These are phyloP conservation scores for Urophycis tenuis DNA, from an alignment of 2,797 vertebrate genomes.

Conservation along the genomic window DNA sequence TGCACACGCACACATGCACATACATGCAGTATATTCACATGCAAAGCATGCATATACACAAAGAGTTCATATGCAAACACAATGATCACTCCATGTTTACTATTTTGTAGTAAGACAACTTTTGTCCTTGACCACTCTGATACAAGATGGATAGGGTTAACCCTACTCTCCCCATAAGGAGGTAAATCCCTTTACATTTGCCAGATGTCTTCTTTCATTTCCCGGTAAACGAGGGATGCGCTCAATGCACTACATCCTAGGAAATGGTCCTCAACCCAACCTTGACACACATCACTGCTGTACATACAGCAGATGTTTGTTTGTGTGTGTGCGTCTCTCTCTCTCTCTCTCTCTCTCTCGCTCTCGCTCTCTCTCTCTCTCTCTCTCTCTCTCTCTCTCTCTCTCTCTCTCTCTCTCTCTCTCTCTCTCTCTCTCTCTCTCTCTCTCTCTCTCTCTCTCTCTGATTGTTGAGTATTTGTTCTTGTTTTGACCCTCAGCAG, in stretches of 20 bases:
- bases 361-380: background rate
- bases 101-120: slow-evolving; percentile 43
- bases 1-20: background rate
- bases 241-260: background rate
- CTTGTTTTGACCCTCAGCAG: background rate
- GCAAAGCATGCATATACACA: background rate
- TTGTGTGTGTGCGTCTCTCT: background rate
- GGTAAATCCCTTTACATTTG: slow-evolving; percentile 13
- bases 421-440: no score
- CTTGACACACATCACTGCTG: background rate
- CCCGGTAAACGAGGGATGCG: slow-evolving; percentile 23
- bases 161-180: background rate
- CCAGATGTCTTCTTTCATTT: slow-evolving; percentile 33
- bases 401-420: background rate
- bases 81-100: background rate
- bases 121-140: slow-evolving; percentile 33
- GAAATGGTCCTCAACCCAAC: slow-evolving; percentile 9
- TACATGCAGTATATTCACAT: slow-evolving; percentile 10
- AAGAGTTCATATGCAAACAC: background rate
- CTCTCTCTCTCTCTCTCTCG: background rate
- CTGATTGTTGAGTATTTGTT: background rate
- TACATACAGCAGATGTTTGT: background rate
- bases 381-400: background rate
- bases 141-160: background rate
- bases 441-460: background rate